These are phyloP conservation scores for Toxostoma redivivum DNA, from an alignment of 2,113 vertebrate genomes.

Conservation along the genomic window DNA sequence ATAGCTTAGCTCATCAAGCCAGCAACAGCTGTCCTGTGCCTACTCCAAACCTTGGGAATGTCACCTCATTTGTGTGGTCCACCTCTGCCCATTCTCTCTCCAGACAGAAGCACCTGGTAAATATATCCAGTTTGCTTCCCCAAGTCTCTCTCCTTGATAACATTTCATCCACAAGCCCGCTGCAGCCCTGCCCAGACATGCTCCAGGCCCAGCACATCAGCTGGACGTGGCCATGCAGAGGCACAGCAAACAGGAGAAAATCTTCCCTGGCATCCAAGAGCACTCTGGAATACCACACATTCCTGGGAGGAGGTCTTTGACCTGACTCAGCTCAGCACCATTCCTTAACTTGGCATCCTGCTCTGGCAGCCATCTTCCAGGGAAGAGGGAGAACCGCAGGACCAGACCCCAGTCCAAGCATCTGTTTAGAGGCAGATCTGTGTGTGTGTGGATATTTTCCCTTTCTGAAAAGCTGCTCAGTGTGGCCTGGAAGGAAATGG, in stretches of 20 bases:
- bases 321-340: not conserved
- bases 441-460: not conserved
- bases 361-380: not conserved
- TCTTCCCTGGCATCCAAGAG: not conserved
- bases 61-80: not conserved
- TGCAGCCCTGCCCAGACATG: not conserved
- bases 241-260: not conserved
- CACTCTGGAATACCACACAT: accelerated
- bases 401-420: accelerated
- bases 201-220: not conserved
- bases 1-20: not conserved
- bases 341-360: not conserved
- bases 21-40: not conserved
- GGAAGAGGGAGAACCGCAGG: not conserved
- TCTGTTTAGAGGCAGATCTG: not conserved
- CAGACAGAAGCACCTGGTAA: not conserved
- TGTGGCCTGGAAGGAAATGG: slow-evolving; percentile 5
- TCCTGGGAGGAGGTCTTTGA: not conserved
- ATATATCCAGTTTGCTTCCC: not conserved
- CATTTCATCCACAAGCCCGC: not conserved
- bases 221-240: accelerated
- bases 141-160: not conserved
- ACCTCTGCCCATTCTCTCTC: not conserved
- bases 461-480: not conserved
- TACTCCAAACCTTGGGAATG: not conserved